A percentile compares a stretch with the other conserved stretches of the same genome.
Conservation (phyloP, 2,888 invertebrate species). For the Hermaeophaga mercurialis region DNA sequence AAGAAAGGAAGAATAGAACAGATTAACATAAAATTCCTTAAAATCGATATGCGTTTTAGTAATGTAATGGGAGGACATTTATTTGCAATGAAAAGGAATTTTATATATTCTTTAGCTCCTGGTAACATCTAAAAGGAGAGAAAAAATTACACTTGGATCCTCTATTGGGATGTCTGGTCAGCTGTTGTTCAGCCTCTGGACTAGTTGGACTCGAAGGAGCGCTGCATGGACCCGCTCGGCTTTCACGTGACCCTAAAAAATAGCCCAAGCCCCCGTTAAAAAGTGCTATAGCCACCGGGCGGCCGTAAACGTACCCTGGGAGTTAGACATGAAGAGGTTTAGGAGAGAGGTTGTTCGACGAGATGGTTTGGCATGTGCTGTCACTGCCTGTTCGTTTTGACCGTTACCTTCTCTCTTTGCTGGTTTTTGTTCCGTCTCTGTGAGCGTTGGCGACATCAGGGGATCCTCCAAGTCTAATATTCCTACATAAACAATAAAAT, state of each 20-base stretch:
- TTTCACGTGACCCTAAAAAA: constrained; percentile 65
- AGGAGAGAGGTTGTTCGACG: constrained; percentile 92
- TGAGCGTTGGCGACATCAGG: constrained; percentile 51
- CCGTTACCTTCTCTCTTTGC: constrained; percentile 71
- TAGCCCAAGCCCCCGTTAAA: constrained; percentile 66
- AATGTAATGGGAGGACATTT: not conserved
- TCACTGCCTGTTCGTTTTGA: constrained; percentile 56
- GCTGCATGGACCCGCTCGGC: constrained; percentile 57
- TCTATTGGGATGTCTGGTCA: constrained; percentile 78
- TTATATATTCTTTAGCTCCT: constrained; percentile 29
- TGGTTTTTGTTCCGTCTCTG: constrained; percentile 57
- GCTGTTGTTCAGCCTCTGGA: constrained; percentile 63
- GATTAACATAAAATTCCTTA: constrained; percentile 33
- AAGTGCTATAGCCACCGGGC: constrained; percentile 36
- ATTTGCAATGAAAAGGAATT: constrained; percentile 26
- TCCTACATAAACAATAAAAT: constrained; percentile 40
- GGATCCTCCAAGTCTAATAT: constrained; percentile 53
- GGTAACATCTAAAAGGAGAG: constrained; percentile 32
- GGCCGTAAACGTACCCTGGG: constrained; percentile 74
- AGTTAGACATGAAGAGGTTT: constrained; percentile 94
- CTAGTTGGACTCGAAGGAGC: constrained; percentile 77
- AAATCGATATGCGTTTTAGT: constrained; percentile 1
- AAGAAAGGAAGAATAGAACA: constrained; percentile 24
- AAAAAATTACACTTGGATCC: constrained; percentile 76
- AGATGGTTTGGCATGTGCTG: constrained; percentile 75